A percentile compares a stretch with the other conserved stretches of the same genome.
Conservation (phyloP, 2,113 vertebrate species). For the Irena cyanogastra region DNA sequence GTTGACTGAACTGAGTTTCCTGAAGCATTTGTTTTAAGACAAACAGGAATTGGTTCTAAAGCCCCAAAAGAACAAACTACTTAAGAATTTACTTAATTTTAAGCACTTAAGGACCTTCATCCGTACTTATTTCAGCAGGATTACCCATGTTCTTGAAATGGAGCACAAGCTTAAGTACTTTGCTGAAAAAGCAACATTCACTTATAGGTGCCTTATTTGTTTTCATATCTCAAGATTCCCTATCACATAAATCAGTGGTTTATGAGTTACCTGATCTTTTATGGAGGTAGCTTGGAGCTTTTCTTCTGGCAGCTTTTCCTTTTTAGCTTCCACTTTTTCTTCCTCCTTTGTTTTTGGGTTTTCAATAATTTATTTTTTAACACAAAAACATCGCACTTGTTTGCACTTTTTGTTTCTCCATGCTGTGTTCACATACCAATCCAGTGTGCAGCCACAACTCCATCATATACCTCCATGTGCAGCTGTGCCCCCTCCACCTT, state of each 20-base stretch:
- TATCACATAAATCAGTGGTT: background rate
- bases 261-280: constrained; percentile 76
- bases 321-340: constrained; percentile 75
- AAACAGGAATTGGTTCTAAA: constrained; percentile 5
- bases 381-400: background rate
- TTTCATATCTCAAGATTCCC: background rate
- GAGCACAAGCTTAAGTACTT: background rate
- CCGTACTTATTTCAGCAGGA: constrained; percentile 5
- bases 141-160: background rate
- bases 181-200: background rate
- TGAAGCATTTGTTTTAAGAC: background rate
- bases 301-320: constrained; percentile 68
- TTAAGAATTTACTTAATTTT: background rate
- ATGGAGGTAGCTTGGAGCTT: constrained; percentile 59
- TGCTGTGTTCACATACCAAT: background rate
- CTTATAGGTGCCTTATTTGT: background rate
- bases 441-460: background rate
- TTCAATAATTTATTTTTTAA: constrained; percentile 42
- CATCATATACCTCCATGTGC: background rate
- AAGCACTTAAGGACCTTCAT: background rate
- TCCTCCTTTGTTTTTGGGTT: constrained; percentile 70
- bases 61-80: background rate
- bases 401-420: background rate
- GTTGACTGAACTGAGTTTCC: background rate
- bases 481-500: background rate